Evolutionary conservation across 1,140 invertebrate species (phyloP).

Genomic region (Scaptomyza graminum): DNA sequence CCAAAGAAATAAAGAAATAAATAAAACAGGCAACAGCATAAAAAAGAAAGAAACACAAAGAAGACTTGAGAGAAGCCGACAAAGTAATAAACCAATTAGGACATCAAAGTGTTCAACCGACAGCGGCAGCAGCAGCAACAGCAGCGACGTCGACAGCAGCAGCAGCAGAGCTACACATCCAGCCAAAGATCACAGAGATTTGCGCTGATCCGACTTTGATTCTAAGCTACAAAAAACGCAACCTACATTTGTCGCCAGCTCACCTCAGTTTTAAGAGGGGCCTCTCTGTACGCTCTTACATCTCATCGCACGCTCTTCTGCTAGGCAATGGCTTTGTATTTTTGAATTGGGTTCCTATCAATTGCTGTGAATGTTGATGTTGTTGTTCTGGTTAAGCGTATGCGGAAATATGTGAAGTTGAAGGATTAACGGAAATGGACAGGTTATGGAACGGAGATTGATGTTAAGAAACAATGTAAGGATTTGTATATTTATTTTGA

Average conservation of each 20-base stretch:
- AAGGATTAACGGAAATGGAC: constrained; percentile 14
- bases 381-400: constrained; percentile 2
- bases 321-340: constrained; percentile 18
- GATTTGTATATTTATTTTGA: background rate
- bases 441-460: background rate
- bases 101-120: constrained; percentile 82
- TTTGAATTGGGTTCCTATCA: background rate
- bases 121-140: constrained; percentile 55
- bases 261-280: constrained; percentile 11
- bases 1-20: constrained; percentile 80
- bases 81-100: constrained; percentile 82
- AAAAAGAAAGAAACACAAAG: constrained; percentile 56
- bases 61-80: constrained; percentile 79
- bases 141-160: constrained; percentile 14
- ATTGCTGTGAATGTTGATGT: background rate
- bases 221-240: constrained; percentile 73
- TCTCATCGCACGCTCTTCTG: constrained; percentile 4
- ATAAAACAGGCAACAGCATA: constrained; percentile 78
- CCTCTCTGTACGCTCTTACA: constrained; percentile 5
- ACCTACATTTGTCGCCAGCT: constrained; percentile 73
- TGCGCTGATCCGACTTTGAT: constrained; percentile 76
- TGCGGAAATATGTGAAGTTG: constrained; percentile 19
- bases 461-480: background rate
- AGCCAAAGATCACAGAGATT: constrained; percentile 74
- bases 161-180: constrained; percentile 13